phyloP scores from a whole-genome alignment of 1,140 invertebrate species.

The Chionoecetes opilio region DNA sequence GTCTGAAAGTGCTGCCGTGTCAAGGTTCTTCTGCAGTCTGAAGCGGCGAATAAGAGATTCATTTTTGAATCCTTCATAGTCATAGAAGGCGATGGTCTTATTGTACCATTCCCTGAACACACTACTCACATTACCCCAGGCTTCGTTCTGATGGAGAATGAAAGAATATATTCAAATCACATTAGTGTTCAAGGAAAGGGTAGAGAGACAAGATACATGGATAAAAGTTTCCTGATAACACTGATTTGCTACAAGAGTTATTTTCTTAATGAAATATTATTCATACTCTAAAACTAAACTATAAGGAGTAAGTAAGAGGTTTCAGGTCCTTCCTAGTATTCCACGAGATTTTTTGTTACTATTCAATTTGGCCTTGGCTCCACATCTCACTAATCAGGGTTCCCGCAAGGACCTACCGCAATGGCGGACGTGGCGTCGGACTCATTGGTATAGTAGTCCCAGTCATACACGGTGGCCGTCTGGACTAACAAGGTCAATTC shows the following conservation, averaged over 20 bases:
- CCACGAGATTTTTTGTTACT: too few relatives aligned
- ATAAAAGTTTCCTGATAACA: too few relatives aligned
- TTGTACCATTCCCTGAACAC: neutral
- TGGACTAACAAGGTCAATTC: slow-evolving; percentile 17
- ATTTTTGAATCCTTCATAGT: slow-evolving; percentile 30
- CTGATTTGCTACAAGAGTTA: too few relatives aligned
- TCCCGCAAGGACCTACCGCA: slow-evolving; percentile 81
- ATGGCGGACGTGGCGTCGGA: slow-evolving; percentile 79
- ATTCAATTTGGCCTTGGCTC: too few relatives aligned
- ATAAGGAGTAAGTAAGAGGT: too few relatives aligned
- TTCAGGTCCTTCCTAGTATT: too few relatives aligned
- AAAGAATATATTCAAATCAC: neutral
- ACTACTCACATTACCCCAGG: neutral
- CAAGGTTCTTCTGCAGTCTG: slow-evolving; percentile 67
- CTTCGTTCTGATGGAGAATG: slow-evolving; percentile 48
- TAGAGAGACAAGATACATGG: too few relatives aligned
- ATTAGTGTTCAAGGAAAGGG: neutral
- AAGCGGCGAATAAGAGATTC: slow-evolving; percentile 60
- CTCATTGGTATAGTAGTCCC: slow-evolving; percentile 81
- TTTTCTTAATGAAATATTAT: too few relatives aligned
- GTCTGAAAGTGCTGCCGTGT: slow-evolving; percentile 51
- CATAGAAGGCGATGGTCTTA: slow-evolving; percentile 13
- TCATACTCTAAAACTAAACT: too few relatives aligned
- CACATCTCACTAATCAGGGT: too few relatives aligned
- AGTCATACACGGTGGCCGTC: slow-evolving; percentile 74